phyloP scores from a whole-genome alignment of 2,113 vertebrate species.

The Alosa alosa region DNA sequence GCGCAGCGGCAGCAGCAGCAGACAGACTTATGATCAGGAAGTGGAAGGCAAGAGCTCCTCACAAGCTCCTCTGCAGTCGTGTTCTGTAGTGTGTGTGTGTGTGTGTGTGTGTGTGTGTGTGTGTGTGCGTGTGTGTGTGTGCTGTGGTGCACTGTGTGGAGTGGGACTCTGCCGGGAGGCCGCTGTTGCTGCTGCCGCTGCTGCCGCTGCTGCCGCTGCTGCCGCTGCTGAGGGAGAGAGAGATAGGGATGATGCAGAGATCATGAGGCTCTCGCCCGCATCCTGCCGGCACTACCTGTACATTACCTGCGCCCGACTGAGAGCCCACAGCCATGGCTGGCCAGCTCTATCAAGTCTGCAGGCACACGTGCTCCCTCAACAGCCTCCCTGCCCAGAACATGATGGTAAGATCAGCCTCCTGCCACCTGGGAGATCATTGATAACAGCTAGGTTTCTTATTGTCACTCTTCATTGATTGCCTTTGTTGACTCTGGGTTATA shows the following conservation, averaged over 20 bases:
- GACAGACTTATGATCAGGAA: conserved; percentile 65
- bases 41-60: conserved; percentile 49
- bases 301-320: conserved; percentile 16
- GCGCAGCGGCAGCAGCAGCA: conserved; percentile 59
- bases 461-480: not conserved
- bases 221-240: conserved; percentile 43
- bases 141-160: not conserved
- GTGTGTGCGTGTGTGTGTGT: not conserved
- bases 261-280: not conserved
- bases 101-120: too few relatives aligned
- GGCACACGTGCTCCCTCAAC: conserved; percentile 67
- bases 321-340: conserved; percentile 54
- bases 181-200: conserved; percentile 45
- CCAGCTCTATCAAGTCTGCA: conserved; percentile 65
- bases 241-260: conserved; percentile 29
- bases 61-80: conserved; percentile 55
- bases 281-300: conserved; percentile 50
- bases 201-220: conserved; percentile 41
- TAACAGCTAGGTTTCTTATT: not conserved
- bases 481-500: not conserved
- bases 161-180: not conserved
- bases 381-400: conserved; percentile 62
- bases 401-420: conserved; percentile 55
- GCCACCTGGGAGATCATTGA: not conserved
- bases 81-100: not conserved